These are phyloP conservation scores for Geotrypetes seraphini DNA, from an alignment of 2,797 vertebrate genomes.

Conservation along the genomic window DNA sequence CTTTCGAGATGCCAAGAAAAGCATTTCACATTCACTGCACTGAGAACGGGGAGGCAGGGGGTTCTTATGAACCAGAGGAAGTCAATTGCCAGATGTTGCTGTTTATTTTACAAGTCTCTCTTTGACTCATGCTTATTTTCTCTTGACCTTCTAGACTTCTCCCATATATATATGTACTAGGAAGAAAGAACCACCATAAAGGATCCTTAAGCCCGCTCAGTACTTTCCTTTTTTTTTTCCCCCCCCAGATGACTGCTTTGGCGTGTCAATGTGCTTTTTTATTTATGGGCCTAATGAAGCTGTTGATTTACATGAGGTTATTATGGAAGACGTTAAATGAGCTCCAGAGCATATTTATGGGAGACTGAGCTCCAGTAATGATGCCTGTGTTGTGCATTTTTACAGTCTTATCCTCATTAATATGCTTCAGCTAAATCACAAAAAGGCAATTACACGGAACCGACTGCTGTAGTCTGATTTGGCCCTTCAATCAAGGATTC, in stretches of 20 bases:
- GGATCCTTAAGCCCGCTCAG: slow-evolving; percentile 15
- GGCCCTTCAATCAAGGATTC: too few species aligned
- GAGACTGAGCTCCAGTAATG: not conserved
- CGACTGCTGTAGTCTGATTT: too few species aligned
- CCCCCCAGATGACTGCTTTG: slow-evolving; percentile 7
- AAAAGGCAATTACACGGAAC: too few species aligned
- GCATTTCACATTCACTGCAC: slow-evolving; percentile 38
- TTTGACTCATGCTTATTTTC: slow-evolving; percentile 61
- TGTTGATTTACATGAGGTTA: slow-evolving; percentile 2
- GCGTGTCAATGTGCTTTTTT: slow-evolving; percentile 7
- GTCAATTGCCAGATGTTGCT: slow-evolving; percentile 58
- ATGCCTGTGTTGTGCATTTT: too few species aligned
- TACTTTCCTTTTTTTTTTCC: slow-evolving; percentile 4
- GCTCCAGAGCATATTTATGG: slow-evolving; percentile 2
- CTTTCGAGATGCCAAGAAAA: slow-evolving; percentile 44
- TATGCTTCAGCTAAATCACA: too few species aligned
- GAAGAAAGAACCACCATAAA: slow-evolving; percentile 27
- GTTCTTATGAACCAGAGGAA: slow-evolving; percentile 39
- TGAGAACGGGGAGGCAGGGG: slow-evolving; percentile 23
- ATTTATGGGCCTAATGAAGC: slow-evolving; percentile 9
- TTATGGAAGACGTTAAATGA: slow-evolving; percentile 6
- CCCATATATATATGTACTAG: slow-evolving; percentile 37
- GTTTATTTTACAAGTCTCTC: slow-evolving; percentile 51
- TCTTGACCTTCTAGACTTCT: slow-evolving; percentile 58
- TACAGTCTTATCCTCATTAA: not conserved